Conservation (phyloP, 2,113 vertebrate genomes). For the Cheilinus undulatus region DNA sequence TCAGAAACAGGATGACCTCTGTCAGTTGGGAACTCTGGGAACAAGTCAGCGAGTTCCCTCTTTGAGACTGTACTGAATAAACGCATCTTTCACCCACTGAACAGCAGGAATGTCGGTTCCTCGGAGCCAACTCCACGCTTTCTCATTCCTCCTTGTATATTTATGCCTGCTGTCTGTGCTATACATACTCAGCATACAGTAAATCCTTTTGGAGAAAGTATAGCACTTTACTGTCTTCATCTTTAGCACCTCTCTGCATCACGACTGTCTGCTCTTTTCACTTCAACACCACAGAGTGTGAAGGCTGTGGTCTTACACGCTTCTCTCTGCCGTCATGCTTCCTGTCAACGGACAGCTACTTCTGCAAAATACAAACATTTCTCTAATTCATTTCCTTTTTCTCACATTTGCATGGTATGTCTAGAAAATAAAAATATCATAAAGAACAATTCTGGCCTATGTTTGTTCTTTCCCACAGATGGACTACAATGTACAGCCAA, state of each 20-base stretch:
- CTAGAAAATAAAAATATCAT: not conserved
- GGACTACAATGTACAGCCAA: no score
- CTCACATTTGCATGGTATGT: not conserved
- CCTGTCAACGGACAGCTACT: conserved; percentile 8
- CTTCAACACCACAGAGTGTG: conserved; percentile 21
- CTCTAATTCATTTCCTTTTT: conserved; percentile 20
- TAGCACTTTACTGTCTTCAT: conserved; percentile 25
- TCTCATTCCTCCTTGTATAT: conserved; percentile 2
- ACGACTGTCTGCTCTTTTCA: conserved; percentile 15
- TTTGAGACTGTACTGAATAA: conserved; percentile 32
- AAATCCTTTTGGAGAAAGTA: conserved; percentile 34
- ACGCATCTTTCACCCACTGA: conserved; percentile 35
- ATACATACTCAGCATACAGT: conserved; percentile 43
- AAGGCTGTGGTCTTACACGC: not conserved
- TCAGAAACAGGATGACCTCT: conserved; percentile 22
- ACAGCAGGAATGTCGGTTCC: conserved; percentile 37
- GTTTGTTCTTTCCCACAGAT: no score
- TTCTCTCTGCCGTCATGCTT: not conserved
- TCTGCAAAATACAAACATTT: conserved; percentile 32
- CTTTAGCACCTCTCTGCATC: conserved; percentile 44
- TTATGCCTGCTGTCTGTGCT: conserved; percentile 11
- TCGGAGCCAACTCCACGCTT: conserved; percentile 8
- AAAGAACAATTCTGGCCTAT: no score
- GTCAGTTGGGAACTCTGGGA: conserved; percentile 50
- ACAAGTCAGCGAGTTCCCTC: conserved; percentile 54